phyloP scores from a whole-genome alignment of 2,888 invertebrate species.

The Emesis russula region DNA sequence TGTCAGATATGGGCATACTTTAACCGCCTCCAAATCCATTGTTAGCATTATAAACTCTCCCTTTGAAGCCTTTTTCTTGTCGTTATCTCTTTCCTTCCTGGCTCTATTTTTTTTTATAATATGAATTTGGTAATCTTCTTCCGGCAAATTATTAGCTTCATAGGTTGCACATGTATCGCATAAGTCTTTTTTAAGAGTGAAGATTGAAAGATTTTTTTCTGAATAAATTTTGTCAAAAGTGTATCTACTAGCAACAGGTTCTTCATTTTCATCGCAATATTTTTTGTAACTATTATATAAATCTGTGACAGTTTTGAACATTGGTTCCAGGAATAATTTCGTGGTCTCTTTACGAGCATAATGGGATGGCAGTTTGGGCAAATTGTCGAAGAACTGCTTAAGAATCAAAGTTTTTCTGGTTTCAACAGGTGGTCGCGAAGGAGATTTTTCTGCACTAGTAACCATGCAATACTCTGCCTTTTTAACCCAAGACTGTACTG shows the following conservation, averaged over 20 bases:
- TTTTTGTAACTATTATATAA: background rate
- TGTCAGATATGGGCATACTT: conserved; percentile 23
- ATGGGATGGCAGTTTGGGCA: background rate
- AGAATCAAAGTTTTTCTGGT: background rate
- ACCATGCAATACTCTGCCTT: background rate
- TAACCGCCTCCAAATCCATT: conserved; percentile 25
- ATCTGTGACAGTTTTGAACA: background rate
- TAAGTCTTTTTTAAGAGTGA: too few relatives aligned
- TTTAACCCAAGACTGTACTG: background rate
- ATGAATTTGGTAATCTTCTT: too few relatives aligned
- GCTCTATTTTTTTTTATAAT: conserved; percentile 54
- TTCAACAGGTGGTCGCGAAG: background rate
- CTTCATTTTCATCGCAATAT: background rate
- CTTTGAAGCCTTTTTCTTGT: conserved; percentile 73
- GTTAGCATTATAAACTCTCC: conserved; percentile 47
- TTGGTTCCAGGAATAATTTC: background rate
- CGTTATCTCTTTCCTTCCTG: conserved; percentile 78
- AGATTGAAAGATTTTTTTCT: too few relatives aligned
- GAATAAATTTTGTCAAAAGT: background rate
- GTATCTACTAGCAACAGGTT: background rate
- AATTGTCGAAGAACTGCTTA: background rate
- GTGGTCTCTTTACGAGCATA: background rate
- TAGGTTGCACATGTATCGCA: too few relatives aligned
- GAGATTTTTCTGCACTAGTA: background rate
- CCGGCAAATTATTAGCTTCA: too few relatives aligned